Base-by-base conservation (phyloP, 2,797 vertebrate genomes). In the Tapera naevia region DNA sequence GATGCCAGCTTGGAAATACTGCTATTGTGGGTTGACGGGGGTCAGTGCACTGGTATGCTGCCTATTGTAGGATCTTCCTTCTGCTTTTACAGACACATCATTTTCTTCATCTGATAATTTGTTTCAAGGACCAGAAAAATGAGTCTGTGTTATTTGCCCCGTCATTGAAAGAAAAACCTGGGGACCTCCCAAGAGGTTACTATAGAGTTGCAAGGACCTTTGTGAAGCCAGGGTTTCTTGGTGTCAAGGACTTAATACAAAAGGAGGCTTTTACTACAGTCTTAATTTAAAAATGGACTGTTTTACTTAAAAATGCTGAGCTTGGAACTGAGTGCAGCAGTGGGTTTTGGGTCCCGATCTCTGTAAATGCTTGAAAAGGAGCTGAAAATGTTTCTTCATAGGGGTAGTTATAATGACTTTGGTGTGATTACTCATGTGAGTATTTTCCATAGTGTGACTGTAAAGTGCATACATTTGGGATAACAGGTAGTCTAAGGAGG, bases 1-100 rank as follows among this genome's bases (percentile, higher is more conserved):
- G 70, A 30, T 62, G 23, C 24, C 78, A 82, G 74, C 43, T 74
- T 87, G 80, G 74, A 76, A 80, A 21, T 17, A 48, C 82, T 83
- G 62, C 0, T 41, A 1, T n/a, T 0, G 3, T 18, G 66, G 67
- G 85, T 72, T 94, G 96, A 80, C 88, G 88, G 48, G 93, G 91
- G 93, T 93, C 96, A 96, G 57, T 5, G 89, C 83, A 95, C 91
- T 93, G 94, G 94, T 91, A 96, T 96, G 97, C 75, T 0, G 22
- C 53, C 93, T 73, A 76, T 90, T 95, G 56, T 81, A 28, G 1
- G 0, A 37, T 66, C 80, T 92, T 73, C 67, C n/a, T 46, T 73
- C 66, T 87, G 1, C 81, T 89, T 85, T 86, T 88, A 84, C 87
- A 60, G 64, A 58, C 9, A 1, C 78, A 75, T 69, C 39, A 17